Conservation (phyloP, 2,113 vertebrate species). For the Callaeas wilsoni region DNA sequence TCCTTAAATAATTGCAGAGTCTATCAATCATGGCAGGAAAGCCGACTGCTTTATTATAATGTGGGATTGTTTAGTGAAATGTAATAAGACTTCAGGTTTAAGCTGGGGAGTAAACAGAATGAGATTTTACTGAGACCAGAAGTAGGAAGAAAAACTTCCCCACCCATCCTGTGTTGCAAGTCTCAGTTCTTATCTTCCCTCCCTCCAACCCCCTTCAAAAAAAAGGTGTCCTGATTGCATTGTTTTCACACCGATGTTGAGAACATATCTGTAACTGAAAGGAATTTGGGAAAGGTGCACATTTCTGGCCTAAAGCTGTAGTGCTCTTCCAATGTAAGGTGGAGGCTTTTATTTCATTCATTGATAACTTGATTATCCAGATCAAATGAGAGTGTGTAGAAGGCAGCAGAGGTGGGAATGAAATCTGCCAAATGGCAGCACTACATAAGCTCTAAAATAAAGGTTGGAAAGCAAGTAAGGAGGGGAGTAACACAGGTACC, state of each 20-base stretch:
- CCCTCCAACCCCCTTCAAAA: fast-evolving
- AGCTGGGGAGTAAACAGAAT: background rate
- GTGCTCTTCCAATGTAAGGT: background rate
- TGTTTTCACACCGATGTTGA: background rate
- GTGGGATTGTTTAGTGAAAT: slow-evolving; percentile 47
- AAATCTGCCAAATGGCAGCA: background rate
- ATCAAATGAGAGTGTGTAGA: background rate
- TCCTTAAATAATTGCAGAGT: slow-evolving; percentile 47
- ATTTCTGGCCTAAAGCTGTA: background rate
- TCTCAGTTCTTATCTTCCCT: background rate
- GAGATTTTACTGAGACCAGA: background rate
- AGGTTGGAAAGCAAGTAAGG: background rate
- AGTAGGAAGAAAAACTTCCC: background rate
- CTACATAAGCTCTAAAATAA: background rate
- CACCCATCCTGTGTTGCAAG: slow-evolving; percentile 33
- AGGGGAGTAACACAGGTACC: background rate
- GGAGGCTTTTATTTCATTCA: background rate
- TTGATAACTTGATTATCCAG: background rate
- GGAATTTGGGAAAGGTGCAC: background rate
- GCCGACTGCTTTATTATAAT: background rate
- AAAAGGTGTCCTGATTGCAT: background rate
- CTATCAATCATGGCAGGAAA: slow-evolving; percentile 21
- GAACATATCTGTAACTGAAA: background rate
- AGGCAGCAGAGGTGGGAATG: background rate
- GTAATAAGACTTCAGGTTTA: background rate